Evolutionary conservation across 2,888 invertebrate genomes (phyloP), one percentile per base, ranked within the genome.

Genomic region (Acleris holmiana): DNA sequence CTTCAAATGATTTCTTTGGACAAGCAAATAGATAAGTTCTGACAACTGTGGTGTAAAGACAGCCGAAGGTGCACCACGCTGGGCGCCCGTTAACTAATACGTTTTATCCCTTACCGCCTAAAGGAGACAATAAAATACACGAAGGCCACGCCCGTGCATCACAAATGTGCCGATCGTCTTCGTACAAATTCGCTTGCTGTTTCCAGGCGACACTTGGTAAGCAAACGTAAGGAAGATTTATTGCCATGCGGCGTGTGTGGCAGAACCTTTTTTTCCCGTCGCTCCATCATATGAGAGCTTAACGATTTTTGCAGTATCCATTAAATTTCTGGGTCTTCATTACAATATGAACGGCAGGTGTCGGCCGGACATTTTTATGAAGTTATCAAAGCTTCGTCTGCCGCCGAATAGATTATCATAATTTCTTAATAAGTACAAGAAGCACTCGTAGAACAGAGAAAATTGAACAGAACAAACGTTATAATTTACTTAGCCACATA

Each of bases 221-320:
- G 84, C 86, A 90, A 82, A 91, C 86, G 85, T 81, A 80, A 79
- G 82, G 77, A 78, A 83, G 85, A 89, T 91, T 89, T 89, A 90
- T 88, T 84, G 81, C 79, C 68, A 78, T 78, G 76, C 85, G 70
- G 79, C 83, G 84, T 87, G 89, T 86, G 88, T 82, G 86, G 85
- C 79, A 72, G 71, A 69, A 74, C 74, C 72, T 78, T 78, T 75
- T 76, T 77, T 65, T 71, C 68, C 76, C 75, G 74, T 71, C 73
- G 70, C 66, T 77, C 71, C 72, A 78, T 77, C 74, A 77, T 71
- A 68, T 74, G 75, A 49, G 48, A 25, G 23, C 60, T 60, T 77
- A 78, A 79, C 73, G 77, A 77, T 77, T 75, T 73, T 66, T 72
- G 69, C 46, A 44, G 61, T 65, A 58, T 55, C 35, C 48, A 60